A percentile compares a stretch with the other conserved stretches of the same genome.
phyloP scores from a whole-genome alignment of 2,797 vertebrate genomes.

The Clamator glandarius region DNA sequence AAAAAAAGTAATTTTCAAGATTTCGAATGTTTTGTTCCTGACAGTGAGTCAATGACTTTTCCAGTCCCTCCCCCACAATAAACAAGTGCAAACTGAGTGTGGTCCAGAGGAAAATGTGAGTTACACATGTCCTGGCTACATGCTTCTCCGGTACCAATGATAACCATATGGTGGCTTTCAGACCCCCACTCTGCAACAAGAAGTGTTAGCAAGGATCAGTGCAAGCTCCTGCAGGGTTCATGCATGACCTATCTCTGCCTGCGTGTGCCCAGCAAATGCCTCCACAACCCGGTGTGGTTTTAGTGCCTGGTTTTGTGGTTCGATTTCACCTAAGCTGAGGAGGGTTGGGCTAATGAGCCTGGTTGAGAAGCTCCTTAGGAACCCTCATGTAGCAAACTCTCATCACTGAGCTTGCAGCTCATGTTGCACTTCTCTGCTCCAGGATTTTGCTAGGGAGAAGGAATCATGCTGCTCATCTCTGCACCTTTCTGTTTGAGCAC shows the following conservation, averaged over 20 bases:
- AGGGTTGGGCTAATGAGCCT: neutral
- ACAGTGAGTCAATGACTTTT: constrained; percentile 47
- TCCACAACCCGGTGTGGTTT: accelerated
- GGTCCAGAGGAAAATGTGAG: constrained; percentile 69
- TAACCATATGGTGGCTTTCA: constrained; percentile 53
- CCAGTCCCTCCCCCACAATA: constrained; percentile 49
- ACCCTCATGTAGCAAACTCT: accelerated
- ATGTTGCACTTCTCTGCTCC: neutral
- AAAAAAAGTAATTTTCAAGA: neutral
- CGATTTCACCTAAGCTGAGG: neutral
- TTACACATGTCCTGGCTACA: constrained; percentile 36
- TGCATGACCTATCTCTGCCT: neutral
- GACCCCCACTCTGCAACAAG: neutral
- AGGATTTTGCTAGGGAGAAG: neutral
- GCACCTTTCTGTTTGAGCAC: neutral
- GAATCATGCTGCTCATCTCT: accelerated
- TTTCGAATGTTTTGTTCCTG: constrained; percentile 44
- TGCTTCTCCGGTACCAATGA: constrained; percentile 33
- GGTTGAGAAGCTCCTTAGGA: neutral
- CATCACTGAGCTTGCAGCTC: neutral
- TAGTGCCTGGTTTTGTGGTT: neutral
- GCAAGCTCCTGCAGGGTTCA: neutral
- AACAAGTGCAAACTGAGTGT: constrained; percentile 57
- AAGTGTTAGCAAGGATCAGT: neutral
- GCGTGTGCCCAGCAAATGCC: neutral